Evolutionary conservation across 2,888 invertebrate genomes (phyloP).

Genomic region (Neoaliturus tenellus): DNA sequence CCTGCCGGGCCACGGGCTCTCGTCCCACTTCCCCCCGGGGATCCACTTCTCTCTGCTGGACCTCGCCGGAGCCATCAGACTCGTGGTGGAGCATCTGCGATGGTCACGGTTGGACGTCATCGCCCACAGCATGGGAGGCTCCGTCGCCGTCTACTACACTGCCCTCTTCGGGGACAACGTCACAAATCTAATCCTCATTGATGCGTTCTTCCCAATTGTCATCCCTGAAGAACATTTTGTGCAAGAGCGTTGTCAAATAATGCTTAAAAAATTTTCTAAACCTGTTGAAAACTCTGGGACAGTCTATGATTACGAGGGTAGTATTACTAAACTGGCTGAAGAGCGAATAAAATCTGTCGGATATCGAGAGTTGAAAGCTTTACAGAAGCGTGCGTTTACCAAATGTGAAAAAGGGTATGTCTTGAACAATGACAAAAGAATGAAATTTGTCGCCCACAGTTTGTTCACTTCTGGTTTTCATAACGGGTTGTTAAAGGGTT

Average conservation of each 20-base stretch:
- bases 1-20: conserved; percentile 71
- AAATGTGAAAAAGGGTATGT: conserved; percentile 59
- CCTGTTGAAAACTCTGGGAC: conserved; percentile 57
- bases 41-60: conserved; percentile 69
- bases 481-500: conserved; percentile 59
- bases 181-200: conserved; percentile 67
- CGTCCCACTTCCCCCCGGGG: conserved; percentile 70
- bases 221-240: conserved; percentile 58
- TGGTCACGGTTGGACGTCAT: conserved; percentile 69
- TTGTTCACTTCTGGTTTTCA: conserved; percentile 60
- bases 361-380: conserved; percentile 56
- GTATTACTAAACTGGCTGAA: conserved; percentile 60
- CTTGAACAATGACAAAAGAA: conserved; percentile 66
- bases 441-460: conserved; percentile 60
- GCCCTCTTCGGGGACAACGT: conserved; percentile 66
- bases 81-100: conserved; percentile 69
- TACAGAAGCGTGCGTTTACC: conserved; percentile 60
- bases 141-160: conserved; percentile 65
- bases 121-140: conserved; percentile 72
- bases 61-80: conserved; percentile 65
- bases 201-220: conserved; percentile 65
- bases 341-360: conserved; percentile 59
- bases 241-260: conserved; percentile 57
- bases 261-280: conserved; percentile 62
- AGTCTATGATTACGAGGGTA: conserved; percentile 61